These are phyloP conservation scores for Acanthococcus lagerstroemiae DNA, from an alignment of 2,888 invertebrate genomes.

Conservation along the genomic window DNA sequence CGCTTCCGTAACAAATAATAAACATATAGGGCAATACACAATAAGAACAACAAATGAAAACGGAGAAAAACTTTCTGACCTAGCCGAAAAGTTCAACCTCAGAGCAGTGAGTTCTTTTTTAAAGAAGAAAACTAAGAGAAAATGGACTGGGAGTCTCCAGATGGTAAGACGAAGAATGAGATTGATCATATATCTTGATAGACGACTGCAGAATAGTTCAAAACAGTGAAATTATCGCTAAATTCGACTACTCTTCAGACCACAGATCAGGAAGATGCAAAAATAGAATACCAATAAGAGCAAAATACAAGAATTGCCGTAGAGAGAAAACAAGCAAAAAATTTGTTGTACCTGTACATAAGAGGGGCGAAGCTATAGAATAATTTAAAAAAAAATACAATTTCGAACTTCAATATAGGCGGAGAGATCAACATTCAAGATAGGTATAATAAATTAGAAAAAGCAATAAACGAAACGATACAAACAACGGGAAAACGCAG, in stretches of 20 bases:
- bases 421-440: background rate
- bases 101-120: too few species aligned
- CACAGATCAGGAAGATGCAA: background rate
- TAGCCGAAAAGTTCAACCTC: too few species aligned
- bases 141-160: too few species aligned
- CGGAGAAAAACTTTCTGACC: background rate
- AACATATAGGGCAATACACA: background rate
- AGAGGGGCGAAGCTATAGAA: background rate
- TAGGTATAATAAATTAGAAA: background rate
- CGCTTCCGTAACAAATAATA: background rate
- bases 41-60: background rate
- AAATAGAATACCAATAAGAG: background rate
- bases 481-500: too few species aligned
- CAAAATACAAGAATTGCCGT: background rate
- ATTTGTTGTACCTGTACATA: background rate
- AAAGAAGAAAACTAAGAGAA: too few species aligned
- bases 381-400: background rate
- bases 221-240: background rate
- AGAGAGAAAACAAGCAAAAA: background rate
- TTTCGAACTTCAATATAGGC: too few species aligned
- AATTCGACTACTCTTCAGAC: background rate
- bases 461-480: background rate
- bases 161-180: background rate
- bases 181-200: background rate
- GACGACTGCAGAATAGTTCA: background rate